Percentiles rank a stretch among this genome's conserved stretches.
Conservation (phyloP, 2,888 invertebrate species). For the Drosophila paranaensis region DNA sequence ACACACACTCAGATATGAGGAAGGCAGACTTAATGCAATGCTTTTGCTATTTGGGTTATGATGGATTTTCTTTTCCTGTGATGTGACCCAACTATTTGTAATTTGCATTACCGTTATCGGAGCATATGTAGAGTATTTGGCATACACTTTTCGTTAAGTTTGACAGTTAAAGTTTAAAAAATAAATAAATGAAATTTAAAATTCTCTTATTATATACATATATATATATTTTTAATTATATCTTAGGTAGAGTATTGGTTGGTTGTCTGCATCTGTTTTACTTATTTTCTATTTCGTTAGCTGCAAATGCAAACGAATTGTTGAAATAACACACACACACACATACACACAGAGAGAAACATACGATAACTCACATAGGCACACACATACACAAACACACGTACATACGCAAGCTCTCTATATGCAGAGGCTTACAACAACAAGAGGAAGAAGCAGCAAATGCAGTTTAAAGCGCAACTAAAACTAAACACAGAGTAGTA, state of each 20-base stretch:
- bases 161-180: neutral
- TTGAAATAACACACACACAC: conserved; percentile 49
- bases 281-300: conserved; percentile 67
- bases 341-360: neutral
- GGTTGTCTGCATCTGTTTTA: conserved; percentile 23
- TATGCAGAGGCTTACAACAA: conserved; percentile 62
- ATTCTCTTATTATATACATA: neutral
- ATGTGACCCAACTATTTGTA: conserved; percentile 23
- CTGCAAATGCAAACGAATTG: conserved; percentile 60
- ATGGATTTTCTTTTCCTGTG: conserved; percentile 28
- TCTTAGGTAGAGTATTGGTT: neutral
- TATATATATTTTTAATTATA: neutral
- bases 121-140: neutral
- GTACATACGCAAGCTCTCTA: conserved; percentile 41
- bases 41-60: conserved; percentile 52
- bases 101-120: conserved; percentile 3
- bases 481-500: conserved; percentile 68
- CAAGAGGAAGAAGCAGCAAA: conserved; percentile 50
- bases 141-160: neutral
- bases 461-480: conserved; percentile 78
- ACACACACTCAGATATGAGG: neutral
- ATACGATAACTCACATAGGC: conserved; percentile 18
- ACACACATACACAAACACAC: conserved; percentile 1
- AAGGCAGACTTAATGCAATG: conserved; percentile 20
- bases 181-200: neutral